Base-by-base conservation (phyloP, 2,113 vertebrate genomes). In the Pterophyllum scalare region DNA sequence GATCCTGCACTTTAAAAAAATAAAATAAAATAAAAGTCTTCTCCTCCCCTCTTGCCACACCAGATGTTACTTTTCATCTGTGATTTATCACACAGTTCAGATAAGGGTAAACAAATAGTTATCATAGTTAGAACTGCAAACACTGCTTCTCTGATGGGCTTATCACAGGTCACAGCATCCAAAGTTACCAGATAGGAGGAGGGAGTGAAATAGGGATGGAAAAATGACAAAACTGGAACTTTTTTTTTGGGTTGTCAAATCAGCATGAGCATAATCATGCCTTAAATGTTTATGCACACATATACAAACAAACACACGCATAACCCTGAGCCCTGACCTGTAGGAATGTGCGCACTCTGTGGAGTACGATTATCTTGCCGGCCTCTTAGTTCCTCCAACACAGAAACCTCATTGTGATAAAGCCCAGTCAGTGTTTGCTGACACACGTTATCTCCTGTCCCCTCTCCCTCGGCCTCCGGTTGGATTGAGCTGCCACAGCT, bases 61-160 rank as follows among this genome's bases (percentile, higher is more conserved):
- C 94, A 96, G 95, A 93, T 95, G 95, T 94, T 94, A 56, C 79
- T 84, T 86, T 82, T 91, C 74, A 17, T 76, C 77, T 58, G 84
- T 94, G 94, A 94, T 94, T 93, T 91, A 95, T 94, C 78, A 60
- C 58, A 56, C 40, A 26, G 85, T 92, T 89, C 92, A 88, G 88
- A 93, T 93, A 88, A 93, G 85, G 86, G 91, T 92, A 95, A 94
- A 95, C 92, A 95, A 95, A 95, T 90, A 92, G 92, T 94, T 93
- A 94, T 93, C 91, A 87, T 84, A 88, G 91, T 94, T 93, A 94
- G 92, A 94, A 94, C 20, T 52, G 11, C 84, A 88, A 90, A 93
- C 91, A 89, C 87, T 61, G 88, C 91, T 93, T 92, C 92, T 84
- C 90, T 74, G 24, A 81, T 35, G 3, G 84, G 89, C 87, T 94